Percentiles rank a stretch among this genome's conserved stretches.
These are phyloP conservation scores for Barbus barbus DNA, from an alignment of 2,113 vertebrate genomes.

Conservation along the genomic window DNA sequence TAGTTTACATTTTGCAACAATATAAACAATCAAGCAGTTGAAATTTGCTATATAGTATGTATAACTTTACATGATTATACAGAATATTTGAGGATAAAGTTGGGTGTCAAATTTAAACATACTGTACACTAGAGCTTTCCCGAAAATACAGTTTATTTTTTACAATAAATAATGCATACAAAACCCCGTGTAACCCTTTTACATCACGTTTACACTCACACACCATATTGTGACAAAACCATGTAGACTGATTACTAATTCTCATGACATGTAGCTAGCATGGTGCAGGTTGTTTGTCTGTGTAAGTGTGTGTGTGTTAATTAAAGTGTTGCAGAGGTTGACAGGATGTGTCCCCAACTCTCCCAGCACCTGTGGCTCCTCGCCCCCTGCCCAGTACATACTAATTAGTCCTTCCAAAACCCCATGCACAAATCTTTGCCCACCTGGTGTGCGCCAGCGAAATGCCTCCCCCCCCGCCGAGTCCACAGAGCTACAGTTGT, in stretches of 20 bases:
- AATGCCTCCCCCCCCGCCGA: conserved; percentile 1
- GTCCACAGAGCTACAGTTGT: background rate
- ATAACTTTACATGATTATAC: background rate
- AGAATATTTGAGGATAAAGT: background rate
- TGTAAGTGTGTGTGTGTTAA: background rate
- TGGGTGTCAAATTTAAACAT: background rate
- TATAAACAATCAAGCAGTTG: too few species aligned
- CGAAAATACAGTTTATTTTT: background rate
- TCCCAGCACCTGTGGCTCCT: conserved; percentile 29
- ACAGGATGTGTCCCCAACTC: conserved; percentile 36
- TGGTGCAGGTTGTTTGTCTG: background rate
- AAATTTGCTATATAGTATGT: too few species aligned
- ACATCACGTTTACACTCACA: background rate
- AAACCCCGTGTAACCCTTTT: background rate
- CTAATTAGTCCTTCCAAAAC: conserved; percentile 34
- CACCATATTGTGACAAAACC: conserved; percentile 5
- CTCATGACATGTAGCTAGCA: background rate
- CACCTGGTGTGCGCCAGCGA: conserved; percentile 17
- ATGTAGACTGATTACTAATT: background rate
- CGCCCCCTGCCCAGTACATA: conserved; percentile 33
- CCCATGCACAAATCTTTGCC: conserved; percentile 28
- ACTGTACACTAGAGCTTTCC: background rate
- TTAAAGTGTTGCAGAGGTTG: conserved; percentile 33
- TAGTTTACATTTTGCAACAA: too few species aligned
- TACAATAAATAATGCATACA: background rate